These are phyloP conservation scores for Dinomys branickii DNA, from an alignment of 2,113 vertebrate species.

Conservation along the genomic window DNA sequence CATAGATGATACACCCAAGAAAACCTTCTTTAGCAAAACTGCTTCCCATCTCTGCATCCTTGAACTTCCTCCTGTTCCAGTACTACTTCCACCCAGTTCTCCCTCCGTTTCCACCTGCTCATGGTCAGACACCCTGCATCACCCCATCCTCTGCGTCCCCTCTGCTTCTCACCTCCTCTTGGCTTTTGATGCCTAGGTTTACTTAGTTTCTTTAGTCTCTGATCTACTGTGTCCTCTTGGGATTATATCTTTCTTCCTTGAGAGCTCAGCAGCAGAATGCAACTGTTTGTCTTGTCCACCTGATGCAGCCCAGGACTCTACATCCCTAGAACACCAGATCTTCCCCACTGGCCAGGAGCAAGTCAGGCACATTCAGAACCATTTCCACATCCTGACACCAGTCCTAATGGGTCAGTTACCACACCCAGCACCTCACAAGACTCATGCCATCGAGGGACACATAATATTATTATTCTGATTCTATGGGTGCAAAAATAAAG, in stretches of 20 bases:
- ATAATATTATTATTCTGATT: not conserved
- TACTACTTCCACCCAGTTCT: not conserved
- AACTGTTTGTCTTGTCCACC: not conserved
- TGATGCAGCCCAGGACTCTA: not conserved
- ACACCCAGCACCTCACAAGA: not conserved
- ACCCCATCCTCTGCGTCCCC: not conserved
- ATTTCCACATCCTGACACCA: not conserved
- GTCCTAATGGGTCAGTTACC: not conserved
- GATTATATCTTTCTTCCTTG: not conserved
- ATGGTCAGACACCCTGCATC: not conserved
- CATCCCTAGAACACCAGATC: not conserved
- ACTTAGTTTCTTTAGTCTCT: not conserved
- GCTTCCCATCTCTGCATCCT: not conserved
- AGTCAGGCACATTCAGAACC: not conserved
- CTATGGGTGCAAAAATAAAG: not conserved
- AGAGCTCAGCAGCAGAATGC: not conserved
- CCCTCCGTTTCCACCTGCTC: not conserved
- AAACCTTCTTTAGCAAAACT: not conserved
- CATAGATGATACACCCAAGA: rapidly evolving
- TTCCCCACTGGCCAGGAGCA: not conserved
- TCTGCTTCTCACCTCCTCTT: not conserved
- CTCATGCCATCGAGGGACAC: not conserved
- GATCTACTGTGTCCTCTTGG: not conserved
- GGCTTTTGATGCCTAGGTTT: not conserved
- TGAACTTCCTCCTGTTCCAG: not conserved